Base-by-base conservation (phyloP, 2,888 invertebrate species). In the Tiliacea citrago region DNA sequence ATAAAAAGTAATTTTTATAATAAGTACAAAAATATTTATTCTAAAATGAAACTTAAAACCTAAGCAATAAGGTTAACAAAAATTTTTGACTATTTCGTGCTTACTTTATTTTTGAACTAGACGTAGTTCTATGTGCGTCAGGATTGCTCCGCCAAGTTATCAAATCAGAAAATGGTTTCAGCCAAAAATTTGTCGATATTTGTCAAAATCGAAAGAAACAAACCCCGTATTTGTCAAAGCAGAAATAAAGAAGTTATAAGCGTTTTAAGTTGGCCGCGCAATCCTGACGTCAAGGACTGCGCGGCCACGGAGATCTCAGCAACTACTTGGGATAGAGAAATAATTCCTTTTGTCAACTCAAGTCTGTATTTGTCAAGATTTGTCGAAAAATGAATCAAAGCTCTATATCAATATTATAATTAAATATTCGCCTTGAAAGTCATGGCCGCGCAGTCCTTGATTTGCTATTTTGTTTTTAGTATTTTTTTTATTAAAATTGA, bases 121-220 rank as follows among this genome's bases (percentile, higher is more conserved):
- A n/a, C n/a, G n/a, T n/a, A n/a, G n/a, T n/a, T n/a, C n/a, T n/a
- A n/a, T 77, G 68, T 77, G 76, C 76, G 76, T 73, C 73, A 77
- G 73, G 76, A 74, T 77, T 68, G 74, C 76, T 77, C 76, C 76
- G 76, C 76, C 76, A 77, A 77, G 76, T 77, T 77, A 77, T 77
- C 76, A 74, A 74, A 77, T 74, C 76, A 77, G 74, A 77, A 77
- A 77, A 76, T 76, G 76, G 76, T 76, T 76, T 73, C 76, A 76
- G 76, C 74, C 68, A 77, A 77, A 73, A 74, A 73, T 77, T 77
- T 73, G 73, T 73, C 75, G 75, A 73, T 73, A 75, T 73, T 75
- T 75, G 73, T 75, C 75, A 75, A 73, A 75, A 75, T 75, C 72
- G 75, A 75, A 75, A 72, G 72, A 68, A 77, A 77, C 77, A 77